Evolutionary conservation across 1,140 invertebrate species (phyloP).

Genomic region (Melanaphis sacchari): DNA sequence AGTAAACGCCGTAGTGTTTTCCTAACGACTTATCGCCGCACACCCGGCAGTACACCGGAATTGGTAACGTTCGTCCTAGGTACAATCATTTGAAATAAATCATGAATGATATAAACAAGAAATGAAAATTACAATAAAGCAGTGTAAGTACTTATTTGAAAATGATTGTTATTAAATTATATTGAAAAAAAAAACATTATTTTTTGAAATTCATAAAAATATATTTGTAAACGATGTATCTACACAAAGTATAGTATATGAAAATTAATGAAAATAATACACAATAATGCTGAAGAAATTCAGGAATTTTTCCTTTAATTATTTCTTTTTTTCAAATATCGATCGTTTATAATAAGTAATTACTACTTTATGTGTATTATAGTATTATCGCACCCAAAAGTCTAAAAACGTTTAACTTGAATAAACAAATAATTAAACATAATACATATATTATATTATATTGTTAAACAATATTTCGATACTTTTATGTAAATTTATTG

Average conservation of each 20-base stretch:
- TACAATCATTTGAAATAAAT: neutral
- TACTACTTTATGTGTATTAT: too few relatives aligned
- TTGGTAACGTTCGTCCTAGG: slow-evolving; percentile 73
- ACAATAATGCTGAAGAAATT: neutral
- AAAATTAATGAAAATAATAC: too few relatives aligned
- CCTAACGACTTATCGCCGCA: slow-evolving; percentile 88
- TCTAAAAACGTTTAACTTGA: neutral
- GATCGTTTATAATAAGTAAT: too few relatives aligned
- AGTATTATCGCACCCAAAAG: neutral
- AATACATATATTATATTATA: neutral
- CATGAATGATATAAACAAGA: neutral
- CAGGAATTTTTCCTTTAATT: neutral
- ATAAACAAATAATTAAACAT: neutral
- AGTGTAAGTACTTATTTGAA: too few relatives aligned
- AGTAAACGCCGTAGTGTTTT: slow-evolving; percentile 86
- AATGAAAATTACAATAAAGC: neutral
- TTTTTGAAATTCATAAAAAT: too few relatives aligned
- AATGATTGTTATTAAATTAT: too few relatives aligned
- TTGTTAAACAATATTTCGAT: neutral
- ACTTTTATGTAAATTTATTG: neutral
- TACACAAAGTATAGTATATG: too few relatives aligned
- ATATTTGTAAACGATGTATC: too few relatives aligned
- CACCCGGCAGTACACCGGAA: slow-evolving; percentile 74
- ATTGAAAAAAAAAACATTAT: too few relatives aligned
- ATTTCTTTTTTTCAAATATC: neutral